Evolutionary conservation across 1,140 invertebrate genomes (phyloP), one percentile per base, ranked within the genome.

Genomic region (Mamestra configurata): DNA sequence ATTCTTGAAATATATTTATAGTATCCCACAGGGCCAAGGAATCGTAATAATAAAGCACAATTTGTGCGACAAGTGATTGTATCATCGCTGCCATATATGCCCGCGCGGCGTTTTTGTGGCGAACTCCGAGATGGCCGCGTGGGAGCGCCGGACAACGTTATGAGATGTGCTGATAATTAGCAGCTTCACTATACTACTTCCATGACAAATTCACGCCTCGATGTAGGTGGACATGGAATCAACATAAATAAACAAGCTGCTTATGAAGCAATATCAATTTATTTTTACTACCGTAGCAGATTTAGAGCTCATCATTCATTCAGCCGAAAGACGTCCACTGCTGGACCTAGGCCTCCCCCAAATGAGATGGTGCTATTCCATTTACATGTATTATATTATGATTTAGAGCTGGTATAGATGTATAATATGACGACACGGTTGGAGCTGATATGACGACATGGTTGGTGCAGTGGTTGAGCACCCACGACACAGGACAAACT

Each of bases 61-160:
- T 66, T 66, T 77, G 61, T 77, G 66, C 27, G 61, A 35, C 61
- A 55, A 55, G 59, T 20, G 75, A 77, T 77, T 77, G 75, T 77
- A 77, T 77, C 75, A 77, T 77, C 61, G 61, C 20, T 46, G 13
- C 75, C 75, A 55, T 77, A 77, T 77, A 53, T 27, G 73, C 18
- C 13, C 55, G 18, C 22, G 75, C 75, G 75, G 75, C 27, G 43
- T 77, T 68, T 77, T 68, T 77, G 43, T 68, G 75, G 20, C 10
- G 40, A n/a, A 18, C 57, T 43, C 66, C 35, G 11, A 18, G 40
- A 70, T 3, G 4, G 59, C 43, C 43, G 31, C 15, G 35, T 18
- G 31, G 43, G 1, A 35, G 57, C 53, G 49, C 40, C 40, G 40
- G 37, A 70, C 37, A 24, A 70, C 43, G 61, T 40, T 40, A 35